These are phyloP conservation scores for Neoarius graeffei DNA, from an alignment of 2,113 vertebrate genomes.

Conservation along the genomic window DNA sequence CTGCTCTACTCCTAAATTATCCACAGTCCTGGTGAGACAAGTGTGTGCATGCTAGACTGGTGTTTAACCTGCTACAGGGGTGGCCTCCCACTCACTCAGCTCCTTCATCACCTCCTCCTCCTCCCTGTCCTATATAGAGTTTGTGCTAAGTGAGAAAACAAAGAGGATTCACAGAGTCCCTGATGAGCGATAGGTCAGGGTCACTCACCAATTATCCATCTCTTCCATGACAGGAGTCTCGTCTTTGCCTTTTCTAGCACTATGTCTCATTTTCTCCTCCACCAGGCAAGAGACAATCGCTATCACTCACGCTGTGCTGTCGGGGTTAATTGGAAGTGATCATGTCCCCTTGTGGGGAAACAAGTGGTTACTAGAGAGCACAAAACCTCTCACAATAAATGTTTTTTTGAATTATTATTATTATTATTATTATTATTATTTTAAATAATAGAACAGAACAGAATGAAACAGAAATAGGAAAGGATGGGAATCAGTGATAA, in stretches of 20 bases:
- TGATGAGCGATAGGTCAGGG: conserved; percentile 65
- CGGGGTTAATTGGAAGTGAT: conserved; percentile 50
- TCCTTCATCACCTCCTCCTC: conserved; percentile 32
- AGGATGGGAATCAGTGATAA: not conserved
- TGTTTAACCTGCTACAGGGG: conserved; percentile 66
- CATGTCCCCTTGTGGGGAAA: conserved; percentile 23
- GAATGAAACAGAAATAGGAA: not conserved
- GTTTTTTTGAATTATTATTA: not conserved
- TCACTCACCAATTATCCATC: conserved; percentile 52
- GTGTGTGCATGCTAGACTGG: conserved; percentile 54
- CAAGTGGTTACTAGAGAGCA: conserved; percentile 34
- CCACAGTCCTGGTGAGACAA: conserved; percentile 56
- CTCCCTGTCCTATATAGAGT: conserved; percentile 10
- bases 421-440: not conserved
- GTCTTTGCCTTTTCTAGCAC: conserved; percentile 42
- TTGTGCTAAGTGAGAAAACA: conserved; percentile 42
- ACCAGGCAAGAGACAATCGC: conserved; percentile 45
- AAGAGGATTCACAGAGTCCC: conserved; percentile 52
- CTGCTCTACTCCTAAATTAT: conserved; percentile 59
- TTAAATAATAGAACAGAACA: not conserved
- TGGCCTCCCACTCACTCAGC: conserved; percentile 51
- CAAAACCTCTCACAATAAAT: conserved; percentile 2
- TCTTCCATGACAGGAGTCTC: conserved; percentile 32
- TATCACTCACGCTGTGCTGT: conserved; percentile 51
- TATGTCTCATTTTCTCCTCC: conserved; percentile 49